Conservation (phyloP, 2,113 vertebrate species). For the Oreochromis niloticus region DNA sequence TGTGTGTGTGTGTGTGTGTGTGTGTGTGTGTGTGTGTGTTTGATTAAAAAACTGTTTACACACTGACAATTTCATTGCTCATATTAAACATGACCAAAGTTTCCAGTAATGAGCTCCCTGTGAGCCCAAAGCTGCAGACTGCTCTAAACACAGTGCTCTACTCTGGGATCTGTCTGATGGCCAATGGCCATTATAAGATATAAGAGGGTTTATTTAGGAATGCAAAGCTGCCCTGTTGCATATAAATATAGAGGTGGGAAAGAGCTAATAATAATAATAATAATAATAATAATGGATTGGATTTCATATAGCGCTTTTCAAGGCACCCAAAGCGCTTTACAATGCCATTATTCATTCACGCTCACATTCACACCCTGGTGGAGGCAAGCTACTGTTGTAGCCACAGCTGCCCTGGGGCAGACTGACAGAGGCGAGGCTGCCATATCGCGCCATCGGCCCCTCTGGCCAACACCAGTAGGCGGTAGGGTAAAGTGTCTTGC, state of each 20-base stretch:
- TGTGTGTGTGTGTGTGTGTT: not conserved
- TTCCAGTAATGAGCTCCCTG: not conserved
- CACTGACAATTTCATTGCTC: not conserved
- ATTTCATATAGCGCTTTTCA: too few relatives aligned
- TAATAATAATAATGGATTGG: too few relatives aligned
- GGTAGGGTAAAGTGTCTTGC: too few relatives aligned
- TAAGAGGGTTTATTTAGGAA: not conserved
- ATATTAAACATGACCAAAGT: not conserved
- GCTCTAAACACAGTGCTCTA: not conserved
- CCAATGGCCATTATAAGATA: not conserved
- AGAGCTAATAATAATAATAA: not conserved
- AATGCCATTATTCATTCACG: too few relatives aligned
- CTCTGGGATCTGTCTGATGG: not conserved
- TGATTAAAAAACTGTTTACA: not conserved
- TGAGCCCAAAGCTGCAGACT: not conserved
- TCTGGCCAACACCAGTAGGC: too few relatives aligned
- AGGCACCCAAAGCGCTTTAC: too few relatives aligned
- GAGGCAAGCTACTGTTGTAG: too few relatives aligned
- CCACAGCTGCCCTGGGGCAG: too few relatives aligned
- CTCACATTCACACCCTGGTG: too few relatives aligned
- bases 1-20: not conserved
- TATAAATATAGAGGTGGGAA: not conserved
- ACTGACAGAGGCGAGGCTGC: too few relatives aligned
- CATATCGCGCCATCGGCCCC: too few relatives aligned
- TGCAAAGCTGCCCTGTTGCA: not conserved